These are phyloP conservation scores for Brachionus asplanchnoidis DNA, from an alignment of 1,140 invertebrate genomes.

Conservation along the genomic window DNA sequence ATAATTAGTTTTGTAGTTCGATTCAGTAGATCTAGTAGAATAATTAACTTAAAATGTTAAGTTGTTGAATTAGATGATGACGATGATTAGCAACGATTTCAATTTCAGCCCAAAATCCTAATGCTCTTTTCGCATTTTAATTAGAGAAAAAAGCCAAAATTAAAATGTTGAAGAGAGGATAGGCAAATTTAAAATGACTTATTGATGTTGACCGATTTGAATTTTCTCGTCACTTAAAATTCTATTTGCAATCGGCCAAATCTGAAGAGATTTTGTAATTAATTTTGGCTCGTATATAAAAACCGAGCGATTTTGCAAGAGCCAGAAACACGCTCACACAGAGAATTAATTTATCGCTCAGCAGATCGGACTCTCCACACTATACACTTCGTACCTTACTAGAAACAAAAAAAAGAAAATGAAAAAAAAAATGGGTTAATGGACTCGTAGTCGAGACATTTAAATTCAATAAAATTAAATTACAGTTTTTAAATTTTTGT, in stretches of 20 bases:
- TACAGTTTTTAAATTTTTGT: slow-evolving; percentile 14
- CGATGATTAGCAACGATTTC: neutral
- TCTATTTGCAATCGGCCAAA: neutral
- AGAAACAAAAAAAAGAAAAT: neutral
- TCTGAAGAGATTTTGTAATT: slow-evolving; percentile 30
- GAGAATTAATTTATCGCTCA: neutral
- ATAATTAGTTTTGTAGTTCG: neutral
- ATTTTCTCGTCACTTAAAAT: neutral
- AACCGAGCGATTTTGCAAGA: neutral
- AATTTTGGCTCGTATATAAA: neutral
- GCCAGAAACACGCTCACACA: no score
- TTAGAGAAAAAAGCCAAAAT: neutral
- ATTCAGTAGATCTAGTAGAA: neutral
- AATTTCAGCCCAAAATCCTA: neutral
- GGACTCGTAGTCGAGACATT: slow-evolving; percentile 16
- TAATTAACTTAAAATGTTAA: slow-evolving; percentile 27
- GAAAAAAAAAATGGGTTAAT: slow-evolving; percentile 21
- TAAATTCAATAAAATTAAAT: slow-evolving; percentile 21
- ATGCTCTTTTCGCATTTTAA: slow-evolving; percentile 12
- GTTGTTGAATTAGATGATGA: slow-evolving; percentile 7
- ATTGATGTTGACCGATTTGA: slow-evolving; percentile 18
- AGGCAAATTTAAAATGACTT: neutral
- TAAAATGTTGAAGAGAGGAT: slow-evolving; percentile 9
- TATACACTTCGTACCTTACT: neutral
- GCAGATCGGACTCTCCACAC: neutral